Evolutionary conservation across 2,888 invertebrate species (phyloP), one percentile per base, ranked within the genome.

Genomic region (Rhodophaea formosa): DNA sequence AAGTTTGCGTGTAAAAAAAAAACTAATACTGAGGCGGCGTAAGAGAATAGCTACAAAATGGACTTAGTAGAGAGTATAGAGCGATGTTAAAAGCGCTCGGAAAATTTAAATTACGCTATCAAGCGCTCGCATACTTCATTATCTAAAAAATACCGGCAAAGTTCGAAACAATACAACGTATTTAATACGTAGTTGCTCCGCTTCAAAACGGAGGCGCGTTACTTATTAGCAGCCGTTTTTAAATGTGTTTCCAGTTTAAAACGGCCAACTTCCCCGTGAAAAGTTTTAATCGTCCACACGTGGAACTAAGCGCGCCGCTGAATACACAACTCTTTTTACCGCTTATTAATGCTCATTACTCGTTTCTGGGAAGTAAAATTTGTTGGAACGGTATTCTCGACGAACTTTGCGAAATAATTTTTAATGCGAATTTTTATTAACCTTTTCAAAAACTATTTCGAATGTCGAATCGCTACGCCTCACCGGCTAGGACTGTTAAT

Each of bases 281-380:
- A 78, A 79, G 73, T 75, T 75, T 74, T 72, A 75, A 75, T 75
- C 72, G 76, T 71, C 74, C 72, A 76, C 79, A 74, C 77, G 72
- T 77, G 71, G 69, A 73, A 70, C 73, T 74, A 71, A 78, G 66
- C 74, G 74, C 66, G 69, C 69, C 69, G 57, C 43, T 17, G 45
- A 17, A 45, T 61, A 57, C 51, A 59, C 49, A 61, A 61, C 61
- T 53, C 59, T 57, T 61, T 61, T 59, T 53, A 58, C 56, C 49
- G 53, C 59, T 59, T 55, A 64, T 61, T 62, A 61, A 51, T 56
- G 61, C 59, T 63, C 56, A 52, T 54, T 58, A 54, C 58, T 60
- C 46, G 52, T 39, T 23, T 46, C 46, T 46, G 51, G 35, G 35
- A 51, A 35, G 51, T 51, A 51, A 51, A 49, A 51, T 51, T 39